A percentile compares a stretch with the other conserved stretches of the same genome.
phyloP scores from a whole-genome alignment of 2,113 vertebrate species.

The Arvicanthis niloticus region DNA sequence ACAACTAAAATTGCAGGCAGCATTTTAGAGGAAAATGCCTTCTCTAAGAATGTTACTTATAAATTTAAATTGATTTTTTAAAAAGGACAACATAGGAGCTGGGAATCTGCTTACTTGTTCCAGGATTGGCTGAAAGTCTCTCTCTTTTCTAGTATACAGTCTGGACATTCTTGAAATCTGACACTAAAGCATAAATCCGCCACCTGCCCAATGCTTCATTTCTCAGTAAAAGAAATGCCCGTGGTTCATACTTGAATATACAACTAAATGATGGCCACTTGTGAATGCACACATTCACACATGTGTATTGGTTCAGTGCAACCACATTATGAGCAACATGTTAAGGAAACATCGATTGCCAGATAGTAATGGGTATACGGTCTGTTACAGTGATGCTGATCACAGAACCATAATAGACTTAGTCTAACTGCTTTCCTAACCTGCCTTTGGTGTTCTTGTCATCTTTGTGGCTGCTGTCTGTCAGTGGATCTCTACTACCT shows the following conservation, averaged over 20 bases:
- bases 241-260: not conserved
- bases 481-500: not conserved
- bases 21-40: constrained; percentile 8
- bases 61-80: not conserved
- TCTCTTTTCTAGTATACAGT: not conserved
- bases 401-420: not conserved
- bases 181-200: not conserved
- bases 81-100: not conserved
- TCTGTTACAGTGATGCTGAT: not conserved
- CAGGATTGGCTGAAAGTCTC: not conserved
- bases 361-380: not conserved
- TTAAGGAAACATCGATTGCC: not conserved
- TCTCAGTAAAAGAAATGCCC: constrained; percentile 33
- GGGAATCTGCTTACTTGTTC: not conserved
- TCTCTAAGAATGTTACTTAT: not conserved
- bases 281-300: not conserved
- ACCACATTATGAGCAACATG: not conserved
- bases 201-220: not conserved
- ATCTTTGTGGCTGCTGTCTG: not conserved
- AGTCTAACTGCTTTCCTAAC: not conserved
- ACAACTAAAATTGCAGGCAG: not conserved
- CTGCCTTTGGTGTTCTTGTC: not conserved
- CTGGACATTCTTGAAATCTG: not conserved
- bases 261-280: not conserved
- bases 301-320: not conserved